Base-by-base conservation (phyloP, 2,113 vertebrate genomes). In the Megaleporinus macrocephalus region DNA sequence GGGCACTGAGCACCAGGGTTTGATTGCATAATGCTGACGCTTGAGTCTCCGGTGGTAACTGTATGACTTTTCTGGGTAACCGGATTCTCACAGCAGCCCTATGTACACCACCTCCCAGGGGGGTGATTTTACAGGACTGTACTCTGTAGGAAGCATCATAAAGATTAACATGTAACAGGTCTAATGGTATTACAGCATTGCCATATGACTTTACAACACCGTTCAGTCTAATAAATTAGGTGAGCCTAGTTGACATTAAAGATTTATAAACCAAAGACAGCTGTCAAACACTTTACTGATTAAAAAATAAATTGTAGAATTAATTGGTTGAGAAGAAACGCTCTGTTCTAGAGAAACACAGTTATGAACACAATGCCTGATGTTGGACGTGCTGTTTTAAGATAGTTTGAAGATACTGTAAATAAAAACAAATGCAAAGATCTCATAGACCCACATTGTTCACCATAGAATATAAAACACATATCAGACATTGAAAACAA, bases 11-110 rank as follows among this genome's bases (percentile, higher is more conserved):
- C 44, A 15, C 41, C 47, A 20, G 49, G 71, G 70, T 84, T 66
- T 66, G 81, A 83, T 89, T 91, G 85, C 89, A 81, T 89, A 90
- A 89, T 74, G 81, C 85, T 89, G 86, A 91, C 41, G 66, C 86
- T 74, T 10, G 73, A 85, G 73, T 74, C 47, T 49, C 80, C 75
- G 85, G 78, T 16, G 80, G 86, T 84, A 85, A 36, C 26, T 82
- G 80, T 86, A 81, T 82, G 83, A 73, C 81, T 61, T 53, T 76
- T 63, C 81, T 84, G 59, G 16, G 84, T 83, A 84, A 82, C 80
- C 72, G 57, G 84, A 79, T 80, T 78, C 72, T 18, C 5, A 55
- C 61, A 63, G 36, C 57, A 16, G 62, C 11, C 63, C 70, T 61
- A 18, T 59, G 57, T 22, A n/a, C 76, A 44, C 76, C 79, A n/a